A percentile compares a stretch with the other conserved stretches of the same genome.
Conservation (phyloP, 2,113 vertebrate genomes). For the Notothenia coriiceps region DNA sequence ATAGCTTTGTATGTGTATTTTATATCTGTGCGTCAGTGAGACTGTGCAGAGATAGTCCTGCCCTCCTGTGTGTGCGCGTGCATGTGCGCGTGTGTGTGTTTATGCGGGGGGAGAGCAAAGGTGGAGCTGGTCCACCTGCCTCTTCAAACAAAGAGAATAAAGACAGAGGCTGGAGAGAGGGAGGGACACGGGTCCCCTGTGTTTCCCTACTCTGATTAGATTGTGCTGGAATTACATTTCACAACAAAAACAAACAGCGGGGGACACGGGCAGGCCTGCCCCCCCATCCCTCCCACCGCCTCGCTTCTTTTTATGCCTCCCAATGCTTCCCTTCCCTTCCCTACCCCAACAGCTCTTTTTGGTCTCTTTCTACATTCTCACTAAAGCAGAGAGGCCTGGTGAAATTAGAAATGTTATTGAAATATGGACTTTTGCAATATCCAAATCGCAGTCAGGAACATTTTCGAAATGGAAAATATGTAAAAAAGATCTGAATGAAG, state of each 20-base stretch:
- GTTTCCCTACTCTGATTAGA: constrained; percentile 55
- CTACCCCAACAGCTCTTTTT: not conserved
- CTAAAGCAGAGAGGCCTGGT: constrained; percentile 16
- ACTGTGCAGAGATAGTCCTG: constrained; percentile 19
- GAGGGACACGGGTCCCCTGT: constrained; percentile 29
- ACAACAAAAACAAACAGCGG: constrained; percentile 64
- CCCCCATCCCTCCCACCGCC: constrained; percentile 6
- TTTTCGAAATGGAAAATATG: too few relatives aligned
- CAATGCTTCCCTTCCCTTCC: not conserved
- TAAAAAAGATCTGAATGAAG: too few relatives aligned
- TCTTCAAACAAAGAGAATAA: constrained; percentile 39
- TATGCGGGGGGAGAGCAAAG: too few relatives aligned
- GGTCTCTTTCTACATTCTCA: constrained; percentile 4
- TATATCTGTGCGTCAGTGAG: not conserved
- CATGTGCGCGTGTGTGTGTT: too few relatives aligned
- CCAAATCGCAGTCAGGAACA: too few relatives aligned
- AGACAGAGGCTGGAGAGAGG: not conserved
- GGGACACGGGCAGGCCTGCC: constrained; percentile 4
- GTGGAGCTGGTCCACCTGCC: constrained; percentile 29
- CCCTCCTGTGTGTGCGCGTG: not conserved
- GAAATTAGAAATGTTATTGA: not conserved
- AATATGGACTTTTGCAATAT: too few relatives aligned
- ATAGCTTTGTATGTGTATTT: not conserved
- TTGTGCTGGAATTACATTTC: constrained; percentile 61
- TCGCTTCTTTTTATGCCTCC: not conserved